Evolutionary conservation across 2,797 vertebrate genomes (phyloP).

Genomic region (Hapalemur alaotrensis): DNA sequence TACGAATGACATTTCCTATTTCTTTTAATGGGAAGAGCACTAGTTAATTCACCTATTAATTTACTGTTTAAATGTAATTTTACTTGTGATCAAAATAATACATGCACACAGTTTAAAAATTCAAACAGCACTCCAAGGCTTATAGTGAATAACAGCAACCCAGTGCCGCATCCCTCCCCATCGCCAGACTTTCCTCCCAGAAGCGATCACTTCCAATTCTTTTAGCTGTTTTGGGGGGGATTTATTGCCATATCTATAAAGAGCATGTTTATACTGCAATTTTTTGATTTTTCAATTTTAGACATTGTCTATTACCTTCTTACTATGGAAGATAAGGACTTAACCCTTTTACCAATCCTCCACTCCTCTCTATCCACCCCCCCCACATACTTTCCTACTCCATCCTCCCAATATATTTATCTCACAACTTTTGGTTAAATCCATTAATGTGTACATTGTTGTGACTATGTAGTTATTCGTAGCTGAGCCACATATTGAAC

Average conservation of each 20-base stretch:
- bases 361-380: too few species aligned
- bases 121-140: neutral
- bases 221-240: neutral
- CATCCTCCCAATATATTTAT: neutral
- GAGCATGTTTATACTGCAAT: neutral
- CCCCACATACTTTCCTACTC: neutral
- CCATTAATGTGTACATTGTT: neutral
- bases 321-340: neutral
- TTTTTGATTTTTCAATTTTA: neutral
- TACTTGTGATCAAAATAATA: neutral
- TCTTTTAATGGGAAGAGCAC: neutral
- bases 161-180: neutral
- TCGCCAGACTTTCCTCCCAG: neutral
- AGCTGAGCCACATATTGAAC: neutral
- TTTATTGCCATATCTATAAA: neutral
- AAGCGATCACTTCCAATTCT: neutral
- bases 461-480: neutral
- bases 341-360: neutral
- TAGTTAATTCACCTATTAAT: neutral
- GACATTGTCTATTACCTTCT: neutral
- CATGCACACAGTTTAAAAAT: neutral
- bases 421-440: neutral
- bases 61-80: neutral
- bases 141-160: neutral
- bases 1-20: neutral